These are phyloP conservation scores for Ophthalmolycus amberensis DNA, from an alignment of 2,113 vertebrate genomes.

Conservation along the genomic window DNA sequence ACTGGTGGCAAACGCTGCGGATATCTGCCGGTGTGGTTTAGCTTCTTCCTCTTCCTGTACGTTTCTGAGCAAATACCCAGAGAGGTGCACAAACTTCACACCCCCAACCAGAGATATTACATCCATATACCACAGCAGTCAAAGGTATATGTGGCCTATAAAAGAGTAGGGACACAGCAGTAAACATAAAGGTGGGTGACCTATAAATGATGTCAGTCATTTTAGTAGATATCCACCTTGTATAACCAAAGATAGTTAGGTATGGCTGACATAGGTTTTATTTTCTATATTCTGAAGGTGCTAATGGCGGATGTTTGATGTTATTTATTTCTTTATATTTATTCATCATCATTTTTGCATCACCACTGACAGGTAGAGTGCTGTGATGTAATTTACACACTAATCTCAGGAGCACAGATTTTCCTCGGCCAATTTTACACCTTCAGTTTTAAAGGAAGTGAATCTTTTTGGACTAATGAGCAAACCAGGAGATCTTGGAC, in stretches of 20 bases:
- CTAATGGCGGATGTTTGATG: neutral
- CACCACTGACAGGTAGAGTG: neutral
- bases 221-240: neutral
- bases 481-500: neutral
- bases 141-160: neutral
- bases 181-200: neutral
- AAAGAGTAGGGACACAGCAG: neutral
- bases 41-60: constrained; percentile 58
- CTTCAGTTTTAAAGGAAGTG: neutral
- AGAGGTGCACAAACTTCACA: constrained; percentile 16
- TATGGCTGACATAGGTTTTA: neutral
- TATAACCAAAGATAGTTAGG: neutral
- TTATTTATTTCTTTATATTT: neutral
- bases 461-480: neutral
- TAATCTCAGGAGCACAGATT: neutral
- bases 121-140: neutral
- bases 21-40: constrained; percentile 44
- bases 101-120: constrained; percentile 1
- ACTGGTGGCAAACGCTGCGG: constrained; percentile 28
- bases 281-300: neutral
- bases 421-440: neutral
- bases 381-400: constrained; percentile 9
- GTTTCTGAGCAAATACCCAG: constrained; percentile 34
- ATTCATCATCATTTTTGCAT: constrained; percentile 5
- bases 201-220: neutral